These are phyloP conservation scores for Drosophila pseudotakahashii DNA, from an alignment of 2,888 invertebrate genomes.

Conservation along the genomic window DNA sequence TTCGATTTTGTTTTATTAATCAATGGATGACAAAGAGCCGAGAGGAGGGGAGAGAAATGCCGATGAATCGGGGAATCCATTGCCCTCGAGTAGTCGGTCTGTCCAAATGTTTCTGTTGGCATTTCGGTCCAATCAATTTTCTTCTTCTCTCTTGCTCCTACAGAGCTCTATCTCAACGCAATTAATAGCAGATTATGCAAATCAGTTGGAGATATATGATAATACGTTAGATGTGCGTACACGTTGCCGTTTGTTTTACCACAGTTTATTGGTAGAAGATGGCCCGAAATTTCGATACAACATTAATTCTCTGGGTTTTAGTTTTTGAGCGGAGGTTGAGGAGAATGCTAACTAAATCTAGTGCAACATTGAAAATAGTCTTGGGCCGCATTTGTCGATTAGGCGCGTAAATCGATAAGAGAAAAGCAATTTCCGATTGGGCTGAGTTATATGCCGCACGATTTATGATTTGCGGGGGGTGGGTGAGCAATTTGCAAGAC, in stretches of 20 bases:
- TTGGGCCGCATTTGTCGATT: constrained; percentile 58
- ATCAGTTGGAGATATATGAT: constrained; percentile 62
- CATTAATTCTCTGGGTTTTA: constrained; percentile 3
- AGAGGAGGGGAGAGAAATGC: constrained; percentile 5
- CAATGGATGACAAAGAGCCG: constrained; percentile 54
- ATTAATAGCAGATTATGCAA: constrained; percentile 82
- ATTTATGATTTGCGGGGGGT: constrained; percentile 56
- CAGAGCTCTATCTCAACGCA: constrained; percentile 70
- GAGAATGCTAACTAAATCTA: constrained; percentile 10
- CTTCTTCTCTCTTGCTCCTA: constrained; percentile 25
- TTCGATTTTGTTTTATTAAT: constrained; percentile 76
- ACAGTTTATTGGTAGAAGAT: neutral
- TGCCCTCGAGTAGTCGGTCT: constrained; percentile 50
- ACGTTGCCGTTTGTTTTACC: constrained; percentile 41
- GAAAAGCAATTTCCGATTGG: constrained; percentile 78
- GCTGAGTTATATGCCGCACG: constrained; percentile 73
- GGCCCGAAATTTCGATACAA: constrained; percentile 23
- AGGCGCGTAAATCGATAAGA: constrained; percentile 76
- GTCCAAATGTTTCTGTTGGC: constrained; percentile 68
- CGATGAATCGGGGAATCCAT: constrained; percentile 7
- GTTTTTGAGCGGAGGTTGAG: neutral
- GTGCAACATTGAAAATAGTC: constrained; percentile 71
- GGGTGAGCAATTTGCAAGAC: constrained; percentile 66
- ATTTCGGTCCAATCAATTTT: constrained; percentile 73
- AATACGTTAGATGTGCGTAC: constrained; percentile 31